Evolutionary conservation across 2,888 invertebrate genomes (phyloP).

Genomic region (Lasioglossum leucozonium): DNA sequence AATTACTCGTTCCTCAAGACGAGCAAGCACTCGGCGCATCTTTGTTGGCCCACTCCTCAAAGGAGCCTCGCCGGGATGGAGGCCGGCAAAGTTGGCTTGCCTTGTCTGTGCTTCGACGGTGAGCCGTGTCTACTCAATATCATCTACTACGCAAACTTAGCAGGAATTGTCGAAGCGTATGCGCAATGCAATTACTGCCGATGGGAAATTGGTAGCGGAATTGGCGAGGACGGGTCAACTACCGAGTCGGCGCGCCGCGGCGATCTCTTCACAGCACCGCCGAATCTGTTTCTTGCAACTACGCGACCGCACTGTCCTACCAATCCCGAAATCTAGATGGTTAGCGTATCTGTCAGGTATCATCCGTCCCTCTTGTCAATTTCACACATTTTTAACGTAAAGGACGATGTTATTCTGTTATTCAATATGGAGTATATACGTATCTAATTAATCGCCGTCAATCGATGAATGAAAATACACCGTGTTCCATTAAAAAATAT

Average conservation of each 20-base stretch:
- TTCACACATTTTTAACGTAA: no score
- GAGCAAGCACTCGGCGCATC: background rate
- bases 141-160: slow-evolving; percentile 53
- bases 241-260: slow-evolving; percentile 19
- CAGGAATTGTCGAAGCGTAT: slow-evolving; percentile 62
- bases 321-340: background rate
- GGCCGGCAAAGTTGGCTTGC: background rate
- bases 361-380: no score
- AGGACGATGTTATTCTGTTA: no score
- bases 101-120: background rate
- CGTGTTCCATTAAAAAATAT: no score
- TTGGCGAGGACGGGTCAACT: slow-evolving; percentile 46
- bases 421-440: no score
- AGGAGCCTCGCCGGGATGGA: background rate
- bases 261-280: slow-evolving; percentile 37
- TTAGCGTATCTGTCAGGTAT: background rate
- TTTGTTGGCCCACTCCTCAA: slow-evolving; percentile 24
- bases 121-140: slow-evolving; percentile 34
- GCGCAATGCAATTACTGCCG: slow-evolving; percentile 59
- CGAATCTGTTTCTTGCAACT: slow-evolving; percentile 33
- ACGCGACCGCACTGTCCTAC: slow-evolving; percentile 7
- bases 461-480: no score
- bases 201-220: slow-evolving; percentile 59
- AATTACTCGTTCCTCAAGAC: slow-evolving; percentile 21
- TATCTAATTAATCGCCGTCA: no score